These are phyloP conservation scores for Luperina nickerlii DNA, from an alignment of 2,888 invertebrate species.

Conservation along the genomic window DNA sequence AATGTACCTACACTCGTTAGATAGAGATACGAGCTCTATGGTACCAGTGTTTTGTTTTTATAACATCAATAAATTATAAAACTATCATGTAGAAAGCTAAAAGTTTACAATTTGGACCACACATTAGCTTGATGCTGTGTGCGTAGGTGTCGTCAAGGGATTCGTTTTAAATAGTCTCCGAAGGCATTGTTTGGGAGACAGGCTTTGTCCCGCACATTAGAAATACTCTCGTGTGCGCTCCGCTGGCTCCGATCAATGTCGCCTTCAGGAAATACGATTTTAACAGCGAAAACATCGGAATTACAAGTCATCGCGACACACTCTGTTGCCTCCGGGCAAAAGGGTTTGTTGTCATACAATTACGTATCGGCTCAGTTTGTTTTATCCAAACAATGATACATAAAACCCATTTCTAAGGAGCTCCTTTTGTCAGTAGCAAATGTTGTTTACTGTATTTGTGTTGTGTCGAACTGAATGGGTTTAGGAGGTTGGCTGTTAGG, in stretches of 20 bases:
- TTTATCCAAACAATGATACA: conserved; percentile 81
- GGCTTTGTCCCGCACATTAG: conserved; percentile 82
- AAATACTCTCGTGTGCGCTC: conserved; percentile 83
- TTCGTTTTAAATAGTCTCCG: conserved; percentile 86
- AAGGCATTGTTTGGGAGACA: conserved; percentile 82
- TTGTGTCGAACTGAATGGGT: conserved; percentile 59
- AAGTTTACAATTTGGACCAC: conserved; percentile 68
- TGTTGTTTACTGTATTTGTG: conserved; percentile 56
- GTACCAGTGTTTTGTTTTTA: conserved; percentile 28
- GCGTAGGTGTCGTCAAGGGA: conserved; percentile 85
- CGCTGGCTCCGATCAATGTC: conserved; percentile 84
- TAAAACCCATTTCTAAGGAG: conserved; percentile 72
- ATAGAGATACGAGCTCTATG: not conserved
- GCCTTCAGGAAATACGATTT: conserved; percentile 89
- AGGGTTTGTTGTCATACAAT: conserved; percentile 85
- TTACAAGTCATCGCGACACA: conserved; percentile 88
- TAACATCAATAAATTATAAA: not conserved
- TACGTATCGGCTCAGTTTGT: conserved; percentile 81
- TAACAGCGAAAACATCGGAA: conserved; percentile 89
- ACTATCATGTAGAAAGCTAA: not conserved
- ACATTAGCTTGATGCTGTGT: conserved; percentile 67
- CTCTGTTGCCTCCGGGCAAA: conserved; percentile 87
- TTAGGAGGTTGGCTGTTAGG: conserved; percentile 42
- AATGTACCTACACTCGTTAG: not conserved
- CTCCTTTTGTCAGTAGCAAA: conserved; percentile 62